Base-by-base conservation (phyloP, 2,888 invertebrate genomes). In the Operophtera brumata region DNA sequence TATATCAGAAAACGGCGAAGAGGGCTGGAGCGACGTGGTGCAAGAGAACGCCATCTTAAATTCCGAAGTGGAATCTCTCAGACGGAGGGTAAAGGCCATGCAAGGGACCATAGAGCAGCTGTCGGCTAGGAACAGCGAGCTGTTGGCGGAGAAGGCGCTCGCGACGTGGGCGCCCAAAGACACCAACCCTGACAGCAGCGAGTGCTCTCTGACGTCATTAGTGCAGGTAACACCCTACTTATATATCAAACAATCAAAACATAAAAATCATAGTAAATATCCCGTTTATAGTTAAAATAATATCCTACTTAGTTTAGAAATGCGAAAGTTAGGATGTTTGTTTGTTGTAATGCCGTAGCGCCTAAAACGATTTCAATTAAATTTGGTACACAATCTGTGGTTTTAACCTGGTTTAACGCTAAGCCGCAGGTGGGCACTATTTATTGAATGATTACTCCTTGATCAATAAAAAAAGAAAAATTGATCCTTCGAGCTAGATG, bases 41-140 rank as follows among this genome's bases (percentile, higher is more conserved):
- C 96, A 97, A 77, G 99, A 99, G 89, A 99, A 98, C 84, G 95
- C 94, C 20, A 95, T 99, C 93, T 91, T 99, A 1, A 94, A 95
- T 67, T 94, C 94, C 46, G 99, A 99, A 81, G 94, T 96, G 59
- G 96, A 96, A 72, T 95, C 96, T 61, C 89, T 99, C 32, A 91
- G 97, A 40, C 95, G 96, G 9, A 90, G 99, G 47, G 93, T 99
- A 1, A 99, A 99, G 87, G 97, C 98, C 2, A 93, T 99, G 92
- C 97, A 98, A 76, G 97, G 97, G 71, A 98, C 98, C 0, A 94
- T 98, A 14, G 97, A 98, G 66, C 93, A 94, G 49, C 83, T 99
- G 41, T 96, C 96, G 0, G 93, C 94, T 0, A 93, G 94, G 76
- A 98, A 98, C 80, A 93, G 95, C 4, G 93, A 95, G 66, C 86